A percentile compares a stretch with the other conserved stretches of the same genome.
phyloP scores from a whole-genome alignment of 1,140 invertebrate genomes.

The Brachionus manjavacas region DNA sequence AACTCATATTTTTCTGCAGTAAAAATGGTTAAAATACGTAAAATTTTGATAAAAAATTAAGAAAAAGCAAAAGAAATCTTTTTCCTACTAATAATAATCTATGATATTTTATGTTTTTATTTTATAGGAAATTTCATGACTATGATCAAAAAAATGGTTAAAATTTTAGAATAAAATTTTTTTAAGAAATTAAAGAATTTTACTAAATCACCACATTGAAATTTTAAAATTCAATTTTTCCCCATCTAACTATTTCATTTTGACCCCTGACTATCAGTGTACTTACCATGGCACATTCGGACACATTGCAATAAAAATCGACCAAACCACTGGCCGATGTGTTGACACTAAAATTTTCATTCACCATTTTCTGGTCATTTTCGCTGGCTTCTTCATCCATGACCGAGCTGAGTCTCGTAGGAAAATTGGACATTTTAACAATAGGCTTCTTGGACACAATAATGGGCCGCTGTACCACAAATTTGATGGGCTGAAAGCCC shows the following conservation, averaged over 20 bases:
- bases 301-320: constrained; percentile 17
- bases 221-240: too few relatives aligned
- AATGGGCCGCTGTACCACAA: constrained; percentile 7
- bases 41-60: too few relatives aligned
- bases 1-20: too few relatives aligned
- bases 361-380: neutral
- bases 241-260: neutral
- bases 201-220: too few relatives aligned
- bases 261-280: neutral
- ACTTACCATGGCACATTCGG: constrained; percentile 17
- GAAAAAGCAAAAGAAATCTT: too few relatives aligned
- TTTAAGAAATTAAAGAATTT: too few relatives aligned
- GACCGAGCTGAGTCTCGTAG: neutral
- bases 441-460: neutral
- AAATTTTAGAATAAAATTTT: too few relatives aligned
- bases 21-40: too few relatives aligned
- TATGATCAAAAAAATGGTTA: too few relatives aligned
- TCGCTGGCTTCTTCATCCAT: neutral
- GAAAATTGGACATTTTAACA: neutral
- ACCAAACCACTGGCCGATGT: constrained; percentile 16
- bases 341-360: neutral
- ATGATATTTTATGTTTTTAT: too few relatives aligned
- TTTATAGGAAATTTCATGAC: too few relatives aligned
- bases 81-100: too few relatives aligned
- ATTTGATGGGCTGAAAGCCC: neutral